A percentile compares a stretch with the other conserved stretches of the same genome.
Conservation (phyloP, 2,113 vertebrate genomes). For the Excalfactoria chinensis region DNA sequence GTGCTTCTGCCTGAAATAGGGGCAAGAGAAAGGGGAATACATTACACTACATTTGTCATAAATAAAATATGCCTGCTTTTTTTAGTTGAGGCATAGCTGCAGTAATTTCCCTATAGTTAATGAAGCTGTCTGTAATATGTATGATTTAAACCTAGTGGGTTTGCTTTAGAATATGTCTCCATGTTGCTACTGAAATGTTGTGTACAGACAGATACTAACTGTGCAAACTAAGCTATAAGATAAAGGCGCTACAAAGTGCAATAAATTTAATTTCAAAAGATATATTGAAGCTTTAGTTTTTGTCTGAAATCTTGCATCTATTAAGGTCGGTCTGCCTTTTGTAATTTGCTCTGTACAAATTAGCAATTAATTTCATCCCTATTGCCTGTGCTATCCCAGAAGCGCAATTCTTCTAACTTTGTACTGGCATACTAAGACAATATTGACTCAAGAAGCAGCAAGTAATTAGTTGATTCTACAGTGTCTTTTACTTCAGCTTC, state of each 20-base stretch:
- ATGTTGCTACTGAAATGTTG: background rate
- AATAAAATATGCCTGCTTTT: background rate
- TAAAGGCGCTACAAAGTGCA: background rate
- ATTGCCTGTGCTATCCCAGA: background rate
- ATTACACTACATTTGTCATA: background rate
- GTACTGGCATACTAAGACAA: background rate
- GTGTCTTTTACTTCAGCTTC: background rate
- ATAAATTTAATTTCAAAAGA: background rate
- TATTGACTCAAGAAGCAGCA: background rate
- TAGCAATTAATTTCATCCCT: background rate
- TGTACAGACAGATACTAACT: background rate
- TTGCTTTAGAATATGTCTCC: background rate
- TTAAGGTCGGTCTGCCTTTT: background rate
- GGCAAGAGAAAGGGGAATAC: background rate
- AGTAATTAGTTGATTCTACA: background rate
- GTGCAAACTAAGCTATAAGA: background rate
- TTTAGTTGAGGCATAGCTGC: background rate
- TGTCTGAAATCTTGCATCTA: background rate
- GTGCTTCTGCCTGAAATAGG: accelerated
- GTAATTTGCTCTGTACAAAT: background rate
- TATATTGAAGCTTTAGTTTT: background rate
- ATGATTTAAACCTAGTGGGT: background rate
- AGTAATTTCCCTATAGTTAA: background rate
- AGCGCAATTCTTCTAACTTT: background rate
- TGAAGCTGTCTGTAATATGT: background rate